phyloP scores from a whole-genome alignment of 2,888 invertebrate species.

The Amphipyra tragopoginis region DNA sequence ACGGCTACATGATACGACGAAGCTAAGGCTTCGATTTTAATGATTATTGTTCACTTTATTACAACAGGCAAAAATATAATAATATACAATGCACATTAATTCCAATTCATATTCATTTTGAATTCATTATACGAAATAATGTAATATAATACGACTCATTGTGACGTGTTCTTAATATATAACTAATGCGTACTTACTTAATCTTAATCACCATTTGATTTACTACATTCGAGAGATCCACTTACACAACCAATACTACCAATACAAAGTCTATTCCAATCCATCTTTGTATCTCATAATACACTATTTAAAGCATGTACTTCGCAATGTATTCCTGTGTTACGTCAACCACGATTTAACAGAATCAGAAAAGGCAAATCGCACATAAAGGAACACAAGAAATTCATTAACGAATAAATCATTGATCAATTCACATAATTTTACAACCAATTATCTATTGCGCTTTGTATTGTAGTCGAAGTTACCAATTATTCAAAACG shows the following conservation, averaged over 20 bases:
- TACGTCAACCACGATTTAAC: conserved; percentile 36
- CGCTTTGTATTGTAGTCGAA: conserved; percentile 14
- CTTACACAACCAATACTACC: conserved; percentile 73
- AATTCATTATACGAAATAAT: conserved; percentile 31
- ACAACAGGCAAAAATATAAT: conserved; percentile 15
- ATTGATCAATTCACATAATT: conserved; percentile 27
- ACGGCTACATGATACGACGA: not conserved
- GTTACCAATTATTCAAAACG: conserved; percentile 16
- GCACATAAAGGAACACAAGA: conserved; percentile 40
- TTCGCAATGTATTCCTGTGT: conserved; percentile 34
- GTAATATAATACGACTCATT: conserved; percentile 4
- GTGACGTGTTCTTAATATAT: conserved; percentile 32
- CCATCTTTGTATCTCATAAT: conserved; percentile 32
- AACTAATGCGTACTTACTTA: conserved; percentile 47
- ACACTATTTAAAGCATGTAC: conserved; percentile 30
- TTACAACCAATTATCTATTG: conserved; percentile 24
- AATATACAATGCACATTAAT: conserved; percentile 5
- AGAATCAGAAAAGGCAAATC: conserved; percentile 17
- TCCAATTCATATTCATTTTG: conserved; percentile 22
- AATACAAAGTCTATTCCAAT: conserved; percentile 44
- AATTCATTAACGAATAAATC: conserved; percentile 18
- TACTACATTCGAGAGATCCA: conserved; percentile 73
- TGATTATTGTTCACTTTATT: conserved; percentile 1
- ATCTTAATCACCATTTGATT: conserved; percentile 60
- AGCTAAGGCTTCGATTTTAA: conserved; percentile 6